Percentiles rank a stretch among this genome's conserved stretches.
These are phyloP conservation scores for Drosophila formosana DNA, from an alignment of 2,888 invertebrate species.

Conservation along the genomic window DNA sequence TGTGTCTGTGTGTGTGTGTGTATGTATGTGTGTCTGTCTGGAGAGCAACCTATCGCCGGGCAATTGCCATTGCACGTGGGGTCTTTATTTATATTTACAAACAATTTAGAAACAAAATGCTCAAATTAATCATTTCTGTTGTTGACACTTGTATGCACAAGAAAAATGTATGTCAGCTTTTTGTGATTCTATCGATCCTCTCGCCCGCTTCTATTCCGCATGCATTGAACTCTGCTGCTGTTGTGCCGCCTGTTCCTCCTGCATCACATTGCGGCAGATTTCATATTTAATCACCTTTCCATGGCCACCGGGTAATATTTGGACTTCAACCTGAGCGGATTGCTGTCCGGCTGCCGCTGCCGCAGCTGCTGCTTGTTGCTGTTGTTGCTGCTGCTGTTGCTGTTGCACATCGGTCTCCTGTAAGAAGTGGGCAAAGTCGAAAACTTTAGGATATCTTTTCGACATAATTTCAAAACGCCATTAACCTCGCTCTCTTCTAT, in stretches of 20 bases:
- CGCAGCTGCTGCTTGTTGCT: slow-evolving; percentile 78
- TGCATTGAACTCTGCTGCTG: slow-evolving; percentile 67
- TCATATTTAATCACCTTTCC: slow-evolving; percentile 80
- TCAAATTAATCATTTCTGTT: slow-evolving; percentile 15
- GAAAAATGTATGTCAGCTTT: slow-evolving; percentile 13
- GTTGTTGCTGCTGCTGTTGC: slow-evolving; percentile 81
- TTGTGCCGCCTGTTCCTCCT: slow-evolving; percentile 74
- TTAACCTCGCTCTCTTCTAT: slow-evolving; percentile 27
- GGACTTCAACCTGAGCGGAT: slow-evolving; percentile 83
- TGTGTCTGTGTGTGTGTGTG: slow-evolving; percentile 33
- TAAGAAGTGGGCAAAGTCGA: slow-evolving; percentile 49
- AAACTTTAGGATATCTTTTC: slow-evolving; percentile 40
- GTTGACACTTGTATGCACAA: background rate
- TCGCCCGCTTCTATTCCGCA: slow-evolving; percentile 47
- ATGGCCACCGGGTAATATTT: slow-evolving; percentile 70
- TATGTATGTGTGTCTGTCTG: slow-evolving; percentile 27
- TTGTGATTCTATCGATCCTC: background rate
- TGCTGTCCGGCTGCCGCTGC: slow-evolving; percentile 68
- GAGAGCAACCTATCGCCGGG: slow-evolving; percentile 36
- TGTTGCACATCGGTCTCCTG: slow-evolving; percentile 76
- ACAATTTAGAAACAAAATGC: slow-evolving; percentile 49
- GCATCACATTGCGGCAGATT: slow-evolving; percentile 75
- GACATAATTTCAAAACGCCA: slow-evolving; percentile 1
- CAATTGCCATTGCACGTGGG: slow-evolving; percentile 61
- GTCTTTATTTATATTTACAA: slow-evolving; percentile 51